phyloP scores from a whole-genome alignment of 2,113 vertebrate genomes.

The Rattus rattus region DNA sequence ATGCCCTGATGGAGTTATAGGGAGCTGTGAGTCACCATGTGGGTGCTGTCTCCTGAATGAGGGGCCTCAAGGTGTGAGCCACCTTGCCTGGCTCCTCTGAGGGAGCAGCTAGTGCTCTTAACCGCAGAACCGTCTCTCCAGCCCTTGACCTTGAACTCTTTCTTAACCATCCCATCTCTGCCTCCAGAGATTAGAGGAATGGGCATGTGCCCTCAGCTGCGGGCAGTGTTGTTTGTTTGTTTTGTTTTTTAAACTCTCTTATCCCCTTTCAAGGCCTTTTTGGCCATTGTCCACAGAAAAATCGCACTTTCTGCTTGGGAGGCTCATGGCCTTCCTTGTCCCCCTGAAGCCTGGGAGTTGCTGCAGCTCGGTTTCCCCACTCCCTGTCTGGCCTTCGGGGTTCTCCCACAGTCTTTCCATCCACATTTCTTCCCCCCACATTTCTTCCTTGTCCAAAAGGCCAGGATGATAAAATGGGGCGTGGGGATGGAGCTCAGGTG shows the following conservation, averaged over 20 bases:
- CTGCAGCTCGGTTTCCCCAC: background rate
- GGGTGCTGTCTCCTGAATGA: background rate
- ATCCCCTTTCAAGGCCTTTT: constrained; percentile 6
- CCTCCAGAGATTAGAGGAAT: background rate
- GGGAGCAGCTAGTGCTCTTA: background rate
- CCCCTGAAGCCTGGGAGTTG: background rate
- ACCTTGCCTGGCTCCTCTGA: background rate
- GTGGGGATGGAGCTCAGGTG: background rate
- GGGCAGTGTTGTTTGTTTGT: background rate
- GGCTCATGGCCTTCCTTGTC: background rate
- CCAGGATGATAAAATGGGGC: constrained; percentile 13
- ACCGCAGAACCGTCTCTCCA: background rate
- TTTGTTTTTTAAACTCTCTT: background rate
- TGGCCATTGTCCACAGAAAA: background rate
- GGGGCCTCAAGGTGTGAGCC: too few species aligned
- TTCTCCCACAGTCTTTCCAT: background rate
- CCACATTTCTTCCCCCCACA: background rate
- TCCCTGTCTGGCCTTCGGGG: background rate
- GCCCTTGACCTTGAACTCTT: background rate
- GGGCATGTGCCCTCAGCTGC: background rate
- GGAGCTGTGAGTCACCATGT: background rate
- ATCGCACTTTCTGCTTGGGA: background rate
- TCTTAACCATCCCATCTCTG: background rate
- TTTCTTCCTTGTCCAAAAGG: constrained; percentile 24
- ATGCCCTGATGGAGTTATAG: background rate